Base-by-base conservation (phyloP, 2,888 invertebrate genomes). In the Agrilus cyanescens region DNA sequence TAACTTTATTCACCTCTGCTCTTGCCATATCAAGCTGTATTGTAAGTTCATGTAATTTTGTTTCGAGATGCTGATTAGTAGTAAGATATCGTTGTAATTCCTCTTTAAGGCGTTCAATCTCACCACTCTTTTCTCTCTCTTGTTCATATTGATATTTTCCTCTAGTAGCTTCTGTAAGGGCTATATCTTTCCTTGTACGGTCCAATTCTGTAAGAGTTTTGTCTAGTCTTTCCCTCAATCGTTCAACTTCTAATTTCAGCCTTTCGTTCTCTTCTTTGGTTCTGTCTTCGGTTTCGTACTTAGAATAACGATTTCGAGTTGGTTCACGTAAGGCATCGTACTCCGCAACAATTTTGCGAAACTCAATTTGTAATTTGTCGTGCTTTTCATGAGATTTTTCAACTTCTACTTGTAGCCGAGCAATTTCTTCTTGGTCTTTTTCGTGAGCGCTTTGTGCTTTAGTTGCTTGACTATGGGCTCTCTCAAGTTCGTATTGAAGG, bases 361-460 rank as follows among this genome's bases (percentile, higher is more conserved):
- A 71, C 57, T 91, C 91, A 10, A 79, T 73, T 53, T 89, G 84
- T 43, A 81, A 77, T 61, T 88, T 84, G 53, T 91, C 91, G 58
- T 88, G 85, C 55, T 90, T 89, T 58, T 91, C 91, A 57, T 87
- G 86, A 73, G 88, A 82, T 66, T 90, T 91, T 61, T 91, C 91
- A 35, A 87, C 73, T 67, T 91, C 91, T 40, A 88, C 73, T 60
- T 89, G 86, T 55, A 89, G 77, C 55, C 89, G 74, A 1, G 87
- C 83, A 54, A 87, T 77, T 68, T 93, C 93, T 61, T 93, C 91
- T 62, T 90, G 89, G 40, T 85, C 82, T 58, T 90, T 88, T 60
- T 91, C 91, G 47, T 88, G 82, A 5, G 82, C 80, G 10, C 82
- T 82, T 60, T 86, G 87, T 10, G 85, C 81, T 68, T 93, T 91